These are phyloP conservation scores for Andrena bicolor DNA, from an alignment of 2,888 invertebrate genomes.

Conservation along the genomic window DNA sequence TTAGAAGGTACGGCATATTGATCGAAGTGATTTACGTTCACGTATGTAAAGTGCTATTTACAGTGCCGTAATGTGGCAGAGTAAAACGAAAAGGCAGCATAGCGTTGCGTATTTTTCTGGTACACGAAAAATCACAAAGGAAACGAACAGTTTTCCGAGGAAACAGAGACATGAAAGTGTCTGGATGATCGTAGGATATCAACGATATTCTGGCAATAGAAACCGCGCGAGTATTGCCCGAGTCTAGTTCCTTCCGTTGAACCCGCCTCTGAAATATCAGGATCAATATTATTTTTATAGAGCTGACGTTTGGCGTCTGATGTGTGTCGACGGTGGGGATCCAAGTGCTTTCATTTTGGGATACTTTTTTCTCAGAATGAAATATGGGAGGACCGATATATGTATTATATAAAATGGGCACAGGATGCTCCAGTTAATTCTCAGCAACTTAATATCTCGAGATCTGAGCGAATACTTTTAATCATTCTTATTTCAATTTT, in stretches of 20 bases:
- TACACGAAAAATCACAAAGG: constrained; percentile 33
- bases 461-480: too few relatives aligned
- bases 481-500: too few relatives aligned
- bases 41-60: not conserved
- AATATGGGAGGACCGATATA: constrained; percentile 2
- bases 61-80: not conserved
- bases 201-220: constrained; percentile 58
- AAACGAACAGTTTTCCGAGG: constrained; percentile 9
- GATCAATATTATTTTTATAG: constrained; percentile 67
- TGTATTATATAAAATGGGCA: too few relatives aligned
- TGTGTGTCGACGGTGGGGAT: constrained; percentile 23
- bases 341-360: constrained; percentile 37
- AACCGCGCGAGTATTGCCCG: constrained; percentile 51
- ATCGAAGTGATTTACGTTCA: too few relatives aligned
- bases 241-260: constrained; percentile 26
- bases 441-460: too few relatives aligned
- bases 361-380: constrained; percentile 17
- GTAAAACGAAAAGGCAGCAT: not conserved
- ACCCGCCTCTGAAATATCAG: constrained; percentile 45
- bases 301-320: constrained; percentile 37
- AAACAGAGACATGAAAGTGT: constrained; percentile 36
- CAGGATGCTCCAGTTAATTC: too few relatives aligned
- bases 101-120: not conserved
- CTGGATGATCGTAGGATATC: constrained; percentile 63
- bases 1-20: too few relatives aligned